These are phyloP conservation scores for Hylaeus volcanicus DNA, from an alignment of 1,140 invertebrate species.

Conservation along the genomic window DNA sequence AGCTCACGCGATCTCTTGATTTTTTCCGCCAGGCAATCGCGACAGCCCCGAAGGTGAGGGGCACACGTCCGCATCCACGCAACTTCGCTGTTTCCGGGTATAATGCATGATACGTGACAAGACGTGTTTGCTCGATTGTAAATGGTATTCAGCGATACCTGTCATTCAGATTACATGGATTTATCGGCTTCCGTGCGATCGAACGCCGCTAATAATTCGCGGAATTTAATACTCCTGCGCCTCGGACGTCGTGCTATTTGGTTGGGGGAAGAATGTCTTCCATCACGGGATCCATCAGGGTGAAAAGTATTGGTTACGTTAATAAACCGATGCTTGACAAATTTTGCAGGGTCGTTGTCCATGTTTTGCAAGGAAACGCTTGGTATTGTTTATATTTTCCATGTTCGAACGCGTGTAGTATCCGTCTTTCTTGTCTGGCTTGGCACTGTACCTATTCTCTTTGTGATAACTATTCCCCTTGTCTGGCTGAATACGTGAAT, in stretches of 20 bases:
- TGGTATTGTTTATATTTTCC: too few relatives aligned
- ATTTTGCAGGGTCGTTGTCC: conserved; percentile 18
- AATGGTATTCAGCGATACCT: not conserved
- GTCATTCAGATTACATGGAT: not conserved
- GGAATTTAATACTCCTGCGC: conserved; percentile 14
- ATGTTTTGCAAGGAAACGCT: conserved; percentile 12
- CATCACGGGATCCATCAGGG: not conserved
- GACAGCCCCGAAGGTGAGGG: too few relatives aligned
- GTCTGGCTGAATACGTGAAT: too few relatives aligned
- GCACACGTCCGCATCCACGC: too few relatives aligned
- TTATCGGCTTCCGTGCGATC: conserved; percentile 3
- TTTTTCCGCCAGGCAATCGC: not conserved
- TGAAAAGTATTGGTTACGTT: not conserved
- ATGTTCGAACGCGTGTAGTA: too few relatives aligned
- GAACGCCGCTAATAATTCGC: conserved; percentile 1
- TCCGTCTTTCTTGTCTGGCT: too few relatives aligned
- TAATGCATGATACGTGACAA: conserved; percentile 1
- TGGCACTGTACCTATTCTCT: too few relatives aligned
- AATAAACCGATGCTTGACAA: conserved; percentile 16
- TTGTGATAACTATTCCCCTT: too few relatives aligned
- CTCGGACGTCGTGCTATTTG: not conserved
- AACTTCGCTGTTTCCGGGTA: not conserved
- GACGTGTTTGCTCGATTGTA: not conserved
- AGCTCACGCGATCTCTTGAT: conserved; percentile 4
- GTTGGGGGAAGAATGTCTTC: not conserved